Evolutionary conservation across 2,888 invertebrate species (phyloP).

Genomic region (Hybos culiciformis): DNA sequence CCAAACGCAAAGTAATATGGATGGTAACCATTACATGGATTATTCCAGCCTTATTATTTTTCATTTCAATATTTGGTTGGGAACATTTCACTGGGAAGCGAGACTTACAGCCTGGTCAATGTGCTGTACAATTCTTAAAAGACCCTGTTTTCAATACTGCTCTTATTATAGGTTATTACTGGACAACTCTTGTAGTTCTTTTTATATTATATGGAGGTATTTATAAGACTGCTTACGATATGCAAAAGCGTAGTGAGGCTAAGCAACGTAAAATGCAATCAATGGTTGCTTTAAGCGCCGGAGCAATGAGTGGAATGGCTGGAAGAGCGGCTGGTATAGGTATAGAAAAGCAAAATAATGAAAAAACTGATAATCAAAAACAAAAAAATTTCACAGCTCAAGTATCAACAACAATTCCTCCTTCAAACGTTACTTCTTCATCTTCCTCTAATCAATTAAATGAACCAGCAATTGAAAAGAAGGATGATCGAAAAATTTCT

Average conservation of each 20-base stretch:
- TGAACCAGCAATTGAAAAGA: slow-evolving; percentile 12
- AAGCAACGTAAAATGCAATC: slow-evolving; percentile 93
- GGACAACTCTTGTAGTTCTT: slow-evolving; percentile 91
- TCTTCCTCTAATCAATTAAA: slow-evolving; percentile 21
- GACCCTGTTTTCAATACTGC: slow-evolving; percentile 96
- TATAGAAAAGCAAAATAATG: slow-evolving; percentile 51
- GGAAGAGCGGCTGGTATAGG: slow-evolving; percentile 77
- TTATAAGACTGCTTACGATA: slow-evolving; percentile 91
- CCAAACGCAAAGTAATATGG: slow-evolving; percentile 82
- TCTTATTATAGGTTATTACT: slow-evolving; percentile 91
- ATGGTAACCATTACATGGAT: slow-evolving; percentile 97
- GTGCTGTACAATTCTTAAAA: slow-evolving; percentile 93
- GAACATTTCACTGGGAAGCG: slow-evolving; percentile 92
- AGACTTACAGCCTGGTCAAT: slow-evolving; percentile 74
- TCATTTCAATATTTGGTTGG: slow-evolving; percentile 98
- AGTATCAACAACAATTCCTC: slow-evolving; percentile 18
- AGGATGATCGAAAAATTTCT: slow-evolving; percentile 29
- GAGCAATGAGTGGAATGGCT: slow-evolving; percentile 83
- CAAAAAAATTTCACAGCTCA: slow-evolving; percentile 25
- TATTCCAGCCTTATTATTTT: slow-evolving; percentile 89
- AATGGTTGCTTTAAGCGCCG: slow-evolving; percentile 81
- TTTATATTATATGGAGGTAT: slow-evolving; percentile 94
- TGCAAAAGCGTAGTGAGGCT: slow-evolving; percentile 94
- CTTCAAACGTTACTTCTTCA: slow-evolving; percentile 19
- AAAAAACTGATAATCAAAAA: slow-evolving; percentile 59